Base-by-base conservation (phyloP, 37 sponge, comb jelly and placozoan genomes). In the Axinella damicornis region DNA sequence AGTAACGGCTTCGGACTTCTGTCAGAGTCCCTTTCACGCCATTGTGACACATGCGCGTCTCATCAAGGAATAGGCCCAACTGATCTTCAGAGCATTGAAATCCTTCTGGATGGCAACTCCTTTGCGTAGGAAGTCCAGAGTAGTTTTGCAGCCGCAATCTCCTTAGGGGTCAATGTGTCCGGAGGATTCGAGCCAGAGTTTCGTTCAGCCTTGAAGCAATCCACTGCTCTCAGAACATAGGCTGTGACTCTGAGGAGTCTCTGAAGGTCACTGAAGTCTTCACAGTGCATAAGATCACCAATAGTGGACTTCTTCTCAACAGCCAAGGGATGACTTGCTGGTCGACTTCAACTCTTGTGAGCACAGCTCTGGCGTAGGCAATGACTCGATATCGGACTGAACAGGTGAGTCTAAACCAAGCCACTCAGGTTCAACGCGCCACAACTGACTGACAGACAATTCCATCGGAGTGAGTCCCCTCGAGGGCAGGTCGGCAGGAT, bases 221-320 rank as follows among this genome's bases (percentile, higher is more conserved):
- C 34, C n/a, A n/a, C n/a, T n/a, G n/a, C n/a, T n/a, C n/a, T n/a
- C n/a, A n/a, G n/a, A n/a, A n/a, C n/a, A n/a, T 73, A 63, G 59
- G 80, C 80, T 33, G 87, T 73, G 36, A 87, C 87, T 79, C 87
- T 59, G 54, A 87, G 6, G 27, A 87, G 80, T 25, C 75, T 78
- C 24, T 40, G 65, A 13, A 71, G 74, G 74, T 1, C 15, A 59
- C 87, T 87, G 74, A 38, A 87, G 27, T 79, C 36, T 36, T 21
- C 52, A 33, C 78, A 71, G 5, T 15, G 2, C 5, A 85, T 59
- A 15, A 78, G 21, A 61, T 38, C 53, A 65, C 73, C 41, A 37
- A 75, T 84, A 38, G 67, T 64, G 37, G 67, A 25, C 5, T n/a
- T n/a, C n/a, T n/a, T n/a, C n/a, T n/a, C n/a, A n/a, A n/a, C n/a